phyloP scores from a whole-genome alignment of 2,797 vertebrate species.

The Hirundo rustica region DNA sequence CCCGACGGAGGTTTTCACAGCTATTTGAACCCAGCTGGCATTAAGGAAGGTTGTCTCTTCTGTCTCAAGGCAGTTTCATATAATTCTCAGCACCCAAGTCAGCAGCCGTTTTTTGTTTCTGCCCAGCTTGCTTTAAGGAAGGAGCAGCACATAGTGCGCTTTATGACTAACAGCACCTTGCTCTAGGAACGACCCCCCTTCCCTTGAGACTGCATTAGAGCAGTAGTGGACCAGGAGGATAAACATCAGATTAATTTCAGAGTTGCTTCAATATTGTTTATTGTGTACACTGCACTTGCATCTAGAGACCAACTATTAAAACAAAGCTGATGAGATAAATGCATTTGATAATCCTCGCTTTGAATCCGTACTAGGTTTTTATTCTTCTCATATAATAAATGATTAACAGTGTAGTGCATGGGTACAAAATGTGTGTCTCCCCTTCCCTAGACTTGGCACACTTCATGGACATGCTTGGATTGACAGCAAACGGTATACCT shows the following conservation, averaged over 20 bases:
- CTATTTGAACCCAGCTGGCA: neutral
- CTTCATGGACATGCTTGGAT: neutral
- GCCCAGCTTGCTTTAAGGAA: neutral
- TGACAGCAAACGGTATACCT: accelerated
- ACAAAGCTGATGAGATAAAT: neutral
- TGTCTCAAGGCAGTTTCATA: neutral
- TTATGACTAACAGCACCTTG: neutral
- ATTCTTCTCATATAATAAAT: neutral
- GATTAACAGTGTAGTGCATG: neutral
- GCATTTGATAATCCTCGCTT: neutral
- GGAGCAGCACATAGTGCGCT: neutral
- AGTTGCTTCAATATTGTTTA: neutral
- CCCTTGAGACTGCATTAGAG: neutral
- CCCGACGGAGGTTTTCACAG: neutral
- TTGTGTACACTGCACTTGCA: neutral
- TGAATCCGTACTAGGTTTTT: neutral
- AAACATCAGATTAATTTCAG: neutral
- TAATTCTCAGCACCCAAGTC: neutral
- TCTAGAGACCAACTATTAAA: neutral
- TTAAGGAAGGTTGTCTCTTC: neutral
- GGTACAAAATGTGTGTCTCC: neutral
- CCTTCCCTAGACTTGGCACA: neutral
- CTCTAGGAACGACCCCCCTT: neutral
- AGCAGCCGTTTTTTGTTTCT: neutral
- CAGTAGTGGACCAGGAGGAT: neutral